phyloP scores from a whole-genome alignment of 1,140 invertebrate genomes.

The Drosophila kepulauana region DNA sequence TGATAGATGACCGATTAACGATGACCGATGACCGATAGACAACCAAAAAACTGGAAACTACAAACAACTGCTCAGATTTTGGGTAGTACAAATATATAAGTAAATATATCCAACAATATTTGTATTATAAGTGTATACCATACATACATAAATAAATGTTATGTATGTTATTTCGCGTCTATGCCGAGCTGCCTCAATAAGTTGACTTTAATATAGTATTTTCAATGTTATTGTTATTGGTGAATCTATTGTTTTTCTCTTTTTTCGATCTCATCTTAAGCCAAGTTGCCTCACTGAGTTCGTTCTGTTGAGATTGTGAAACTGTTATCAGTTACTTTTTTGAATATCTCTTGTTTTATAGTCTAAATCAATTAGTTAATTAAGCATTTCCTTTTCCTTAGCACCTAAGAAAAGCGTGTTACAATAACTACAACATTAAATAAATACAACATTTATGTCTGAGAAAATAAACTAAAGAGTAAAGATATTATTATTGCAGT shows the following conservation, averaged over 20 bases:
- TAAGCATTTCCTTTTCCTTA: conserved; percentile 45
- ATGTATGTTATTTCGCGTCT: conserved; percentile 60
- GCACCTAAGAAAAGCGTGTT: conserved; percentile 73
- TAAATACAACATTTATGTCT: conserved; percentile 64
- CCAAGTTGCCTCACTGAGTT: conserved; percentile 34
- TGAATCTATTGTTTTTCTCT: conserved; percentile 6
- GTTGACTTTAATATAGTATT: conserved; percentile 51
- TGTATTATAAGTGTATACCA: conserved; percentile 41
- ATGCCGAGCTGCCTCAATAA: conserved; percentile 76
- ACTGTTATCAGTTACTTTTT: conserved; percentile 17
- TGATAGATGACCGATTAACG: neutral
- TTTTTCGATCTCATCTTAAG: conserved; percentile 1
- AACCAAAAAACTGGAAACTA: neutral
- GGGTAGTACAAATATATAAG: conserved; percentile 14
- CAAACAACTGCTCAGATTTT: neutral
- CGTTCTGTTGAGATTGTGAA: conserved; percentile 16
- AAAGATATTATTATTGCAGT: neutral
- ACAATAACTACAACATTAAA: conserved; percentile 79
- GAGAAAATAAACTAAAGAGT: conserved; percentile 6
- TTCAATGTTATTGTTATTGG: conserved; percentile 41
- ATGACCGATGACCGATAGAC: neutral
- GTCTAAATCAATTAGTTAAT: conserved; percentile 5
- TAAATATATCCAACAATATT: conserved; percentile 35
- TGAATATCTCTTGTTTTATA: neutral
- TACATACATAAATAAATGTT: conserved; percentile 39